Percentiles rank a stretch among this genome's conserved stretches.
These are phyloP conservation scores for Pomacea canaliculata DNA, from an alignment of 2,888 invertebrate species.

Conservation along the genomic window DNA sequence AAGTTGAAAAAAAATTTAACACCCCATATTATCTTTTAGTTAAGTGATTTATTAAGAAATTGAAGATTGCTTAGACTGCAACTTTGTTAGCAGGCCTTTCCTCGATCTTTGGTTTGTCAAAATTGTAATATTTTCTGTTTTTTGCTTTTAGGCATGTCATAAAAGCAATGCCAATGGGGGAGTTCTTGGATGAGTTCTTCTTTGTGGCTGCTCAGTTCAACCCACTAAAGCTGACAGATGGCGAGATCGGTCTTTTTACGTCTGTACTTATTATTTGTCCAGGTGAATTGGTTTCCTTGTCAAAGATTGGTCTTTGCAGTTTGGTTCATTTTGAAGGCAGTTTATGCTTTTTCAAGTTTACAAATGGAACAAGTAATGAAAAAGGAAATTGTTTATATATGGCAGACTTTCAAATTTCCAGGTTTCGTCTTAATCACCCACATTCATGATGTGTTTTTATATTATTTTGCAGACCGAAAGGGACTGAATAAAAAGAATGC, in stretches of 20 bases:
- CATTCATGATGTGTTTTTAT: no score
- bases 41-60: no score
- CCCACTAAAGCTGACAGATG: conserved; percentile 53
- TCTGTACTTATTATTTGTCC: conserved; percentile 66
- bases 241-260: conserved; percentile 65
- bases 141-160: conserved; percentile 51
- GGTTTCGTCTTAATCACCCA: no score
- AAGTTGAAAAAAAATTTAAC: no score
- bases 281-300: conserved; percentile 46
- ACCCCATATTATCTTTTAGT: no score
- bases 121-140: no score
- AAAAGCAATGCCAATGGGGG: conserved; percentile 62
- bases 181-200: conserved; percentile 67
- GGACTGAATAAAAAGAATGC: conserved; percentile 56
- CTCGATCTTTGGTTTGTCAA: no score
- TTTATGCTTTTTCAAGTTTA: neutral
- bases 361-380: neutral
- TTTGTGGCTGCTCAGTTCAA: conserved; percentile 76
- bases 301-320: no score
- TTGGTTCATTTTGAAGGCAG: no score
- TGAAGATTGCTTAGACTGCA: no score
- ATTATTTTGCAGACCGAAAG: conserved; percentile 53
- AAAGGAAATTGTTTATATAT: neutral
- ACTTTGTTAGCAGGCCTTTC: no score
- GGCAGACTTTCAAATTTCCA: no score